A percentile compares a stretch with the other conserved stretches of the same genome.
Evolutionary conservation across 2,888 invertebrate genomes (phyloP).

Genomic region (Hypercompe scribonia): DNA sequence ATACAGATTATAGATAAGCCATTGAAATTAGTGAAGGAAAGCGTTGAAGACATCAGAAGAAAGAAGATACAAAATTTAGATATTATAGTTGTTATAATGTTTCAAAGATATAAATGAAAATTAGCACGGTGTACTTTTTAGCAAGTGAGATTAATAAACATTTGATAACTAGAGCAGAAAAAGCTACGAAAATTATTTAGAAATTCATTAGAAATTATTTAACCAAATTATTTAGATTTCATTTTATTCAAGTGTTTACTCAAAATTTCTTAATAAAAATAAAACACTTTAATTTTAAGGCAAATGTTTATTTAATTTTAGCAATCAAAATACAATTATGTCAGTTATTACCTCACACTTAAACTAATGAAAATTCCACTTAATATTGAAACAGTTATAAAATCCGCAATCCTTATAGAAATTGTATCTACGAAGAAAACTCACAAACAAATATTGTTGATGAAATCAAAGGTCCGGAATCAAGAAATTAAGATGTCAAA

Average conservation of each 20-base stretch:
- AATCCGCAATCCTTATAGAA: neutral
- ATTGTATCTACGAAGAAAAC: conserved; percentile 1
- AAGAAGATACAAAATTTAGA: neutral
- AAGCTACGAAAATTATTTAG: neutral
- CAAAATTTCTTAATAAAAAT: neutral
- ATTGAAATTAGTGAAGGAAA: conserved; percentile 5
- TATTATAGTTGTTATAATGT: neutral
- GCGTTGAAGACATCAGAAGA: neutral
- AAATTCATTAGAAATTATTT: neutral
- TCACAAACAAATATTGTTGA: conserved; percentile 7
- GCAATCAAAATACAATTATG: neutral
- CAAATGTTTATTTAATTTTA: neutral
- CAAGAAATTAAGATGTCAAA: conserved; percentile 44
- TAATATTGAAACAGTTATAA: neutral
- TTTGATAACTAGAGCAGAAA: neutral
- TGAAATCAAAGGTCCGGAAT: conserved; percentile 24
- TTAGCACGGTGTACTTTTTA: neutral
- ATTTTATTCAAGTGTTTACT: no score
- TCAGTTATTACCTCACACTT: neutral
- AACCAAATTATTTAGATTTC: neutral
- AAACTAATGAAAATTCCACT: neutral
- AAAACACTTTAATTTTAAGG: conserved; percentile 17
- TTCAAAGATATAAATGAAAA: neutral
- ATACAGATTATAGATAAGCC: conserved; percentile 29
- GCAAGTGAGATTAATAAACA: neutral